phyloP scores from a whole-genome alignment of 2,797 vertebrate genomes.

The Carcharodon carcharias region DNA sequence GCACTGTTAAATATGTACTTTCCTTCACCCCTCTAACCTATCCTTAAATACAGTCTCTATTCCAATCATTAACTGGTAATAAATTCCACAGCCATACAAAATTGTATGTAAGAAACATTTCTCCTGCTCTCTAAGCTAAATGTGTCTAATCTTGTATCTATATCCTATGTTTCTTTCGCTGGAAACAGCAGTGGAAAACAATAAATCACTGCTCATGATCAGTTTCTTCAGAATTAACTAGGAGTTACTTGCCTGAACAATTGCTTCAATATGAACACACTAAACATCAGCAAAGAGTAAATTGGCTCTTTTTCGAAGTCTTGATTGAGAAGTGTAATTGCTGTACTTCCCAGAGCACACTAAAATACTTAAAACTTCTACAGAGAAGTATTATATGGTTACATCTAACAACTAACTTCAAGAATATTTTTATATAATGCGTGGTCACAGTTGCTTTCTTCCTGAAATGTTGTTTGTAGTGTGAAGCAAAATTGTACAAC shows the following conservation, averaged over 20 bases:
- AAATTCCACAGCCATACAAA: neutral
- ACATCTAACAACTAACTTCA: neutral
- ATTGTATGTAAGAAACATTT: neutral
- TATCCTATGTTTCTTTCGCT: neutral
- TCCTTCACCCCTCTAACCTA: neutral
- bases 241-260: neutral
- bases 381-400: neutral
- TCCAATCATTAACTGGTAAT: neutral
- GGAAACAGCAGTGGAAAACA: neutral
- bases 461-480: neutral
- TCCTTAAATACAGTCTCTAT: neutral
- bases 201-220: neutral
- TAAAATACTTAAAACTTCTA: neutral
- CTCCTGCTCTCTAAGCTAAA: neutral
- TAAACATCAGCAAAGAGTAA: neutral
- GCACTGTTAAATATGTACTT: neutral
- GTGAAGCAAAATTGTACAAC: neutral
- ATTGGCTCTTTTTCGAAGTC: neutral
- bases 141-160: neutral
- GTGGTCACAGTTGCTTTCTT: neutral
- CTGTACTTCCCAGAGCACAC: neutral
- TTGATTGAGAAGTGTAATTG: neutral
- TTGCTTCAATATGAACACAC: neutral
- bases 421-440: neutral
- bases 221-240: neutral